Percentiles rank a stretch among this genome's conserved stretches.
Evolutionary conservation across 2,888 invertebrate species (phyloP).

Genomic region (Hirtodrosophila confusa): DNA sequence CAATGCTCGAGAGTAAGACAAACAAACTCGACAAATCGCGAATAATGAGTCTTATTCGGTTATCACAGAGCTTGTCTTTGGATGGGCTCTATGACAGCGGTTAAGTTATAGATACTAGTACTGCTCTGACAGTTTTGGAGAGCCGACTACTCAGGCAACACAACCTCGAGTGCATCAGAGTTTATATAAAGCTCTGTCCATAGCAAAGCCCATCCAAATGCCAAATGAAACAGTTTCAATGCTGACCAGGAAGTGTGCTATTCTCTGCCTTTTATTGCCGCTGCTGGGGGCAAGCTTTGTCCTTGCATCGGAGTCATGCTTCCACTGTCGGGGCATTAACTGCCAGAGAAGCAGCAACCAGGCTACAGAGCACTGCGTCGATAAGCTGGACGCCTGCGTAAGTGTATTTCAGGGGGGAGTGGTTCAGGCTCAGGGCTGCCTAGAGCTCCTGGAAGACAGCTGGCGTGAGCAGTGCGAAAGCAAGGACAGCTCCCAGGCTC

Average conservation of each 20-base stretch:
- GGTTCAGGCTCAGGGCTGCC: constrained; percentile 70
- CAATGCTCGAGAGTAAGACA: constrained; percentile 16
- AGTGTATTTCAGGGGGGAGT: constrained; percentile 66
- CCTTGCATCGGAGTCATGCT: constrained; percentile 57
- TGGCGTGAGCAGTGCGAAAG: constrained; percentile 38
- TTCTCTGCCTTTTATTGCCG: constrained; percentile 19
- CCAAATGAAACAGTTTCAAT: constrained; percentile 44
- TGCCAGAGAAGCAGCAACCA: constrained; percentile 64
- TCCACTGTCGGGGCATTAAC: constrained; percentile 68
- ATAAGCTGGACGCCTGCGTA: constrained; percentile 70
- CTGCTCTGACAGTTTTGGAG: background rate
- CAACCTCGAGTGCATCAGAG: constrained; percentile 24
- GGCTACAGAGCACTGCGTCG: constrained; percentile 57
- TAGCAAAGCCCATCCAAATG: constrained; percentile 31
- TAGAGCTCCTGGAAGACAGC: constrained; percentile 37
- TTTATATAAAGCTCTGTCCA: constrained; percentile 62
- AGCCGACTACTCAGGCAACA: constrained; percentile 19
- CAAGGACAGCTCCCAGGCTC: background rate
- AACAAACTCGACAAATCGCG: constrained; percentile 17
- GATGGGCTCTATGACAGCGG: background rate
- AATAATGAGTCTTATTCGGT: constrained; percentile 29
- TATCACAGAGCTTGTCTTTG: constrained; percentile 48
- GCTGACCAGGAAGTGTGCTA: constrained; percentile 37
- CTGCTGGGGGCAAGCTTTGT: constrained; percentile 29
- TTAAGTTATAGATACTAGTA: constrained; percentile 20